Evolutionary conservation across 2,888 invertebrate species (phyloP).

Genomic region (Rhaphigaster nebulosa): DNA sequence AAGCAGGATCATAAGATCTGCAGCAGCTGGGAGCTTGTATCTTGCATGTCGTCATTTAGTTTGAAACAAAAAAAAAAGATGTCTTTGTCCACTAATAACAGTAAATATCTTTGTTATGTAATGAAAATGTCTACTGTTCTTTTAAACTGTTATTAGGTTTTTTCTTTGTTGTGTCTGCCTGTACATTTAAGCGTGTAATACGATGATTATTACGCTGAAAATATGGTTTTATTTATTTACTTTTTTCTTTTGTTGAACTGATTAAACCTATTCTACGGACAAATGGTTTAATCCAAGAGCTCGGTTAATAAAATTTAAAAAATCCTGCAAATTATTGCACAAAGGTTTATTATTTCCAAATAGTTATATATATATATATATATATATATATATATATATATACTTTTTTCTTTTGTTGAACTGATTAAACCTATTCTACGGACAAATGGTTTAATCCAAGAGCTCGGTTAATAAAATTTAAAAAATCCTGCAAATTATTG

Average conservation of each 20-base stretch:
- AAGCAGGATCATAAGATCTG: conserved; percentile 22
- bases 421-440: too few species aligned
- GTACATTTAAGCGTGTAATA: not conserved
- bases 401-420: not conserved
- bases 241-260: not conserved
- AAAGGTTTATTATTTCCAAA: too few species aligned
- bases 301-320: too few species aligned
- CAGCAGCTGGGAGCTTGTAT: not conserved
- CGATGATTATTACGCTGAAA: not conserved
- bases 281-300: too few species aligned
- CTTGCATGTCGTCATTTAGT: not conserved
- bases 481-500: too few species aligned
- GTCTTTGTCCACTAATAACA: conserved; percentile 1
- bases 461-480: too few species aligned
- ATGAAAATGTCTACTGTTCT: not conserved
- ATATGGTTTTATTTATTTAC: not conserved
- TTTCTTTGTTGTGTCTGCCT: not conserved
- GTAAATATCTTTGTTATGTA: conserved; percentile 27
- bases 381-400: too few species aligned
- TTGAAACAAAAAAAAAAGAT: not conserved
- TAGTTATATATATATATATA: too few species aligned
- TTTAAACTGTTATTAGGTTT: not conserved
- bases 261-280: too few species aligned
- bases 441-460: too few species aligned
- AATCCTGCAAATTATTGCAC: too few species aligned